Evolutionary conservation across 1,140 invertebrate species (phyloP).

Genomic region (Bemisia tabaci): DNA sequence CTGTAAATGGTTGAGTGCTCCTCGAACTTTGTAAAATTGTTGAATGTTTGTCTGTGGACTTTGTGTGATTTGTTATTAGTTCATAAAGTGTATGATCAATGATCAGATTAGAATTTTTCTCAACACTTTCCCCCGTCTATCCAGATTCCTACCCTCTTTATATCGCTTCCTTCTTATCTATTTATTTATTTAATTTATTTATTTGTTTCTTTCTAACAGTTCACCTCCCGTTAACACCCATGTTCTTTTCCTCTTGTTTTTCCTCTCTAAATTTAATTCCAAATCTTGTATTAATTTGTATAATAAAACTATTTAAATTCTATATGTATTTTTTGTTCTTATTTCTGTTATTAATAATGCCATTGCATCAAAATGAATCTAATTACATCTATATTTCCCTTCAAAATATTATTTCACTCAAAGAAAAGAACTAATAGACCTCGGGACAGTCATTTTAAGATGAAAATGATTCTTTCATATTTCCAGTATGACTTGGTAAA

Average conservation of each 20-base stretch:
- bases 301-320: not conserved
- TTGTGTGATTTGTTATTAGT: not conserved
- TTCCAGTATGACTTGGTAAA: no score
- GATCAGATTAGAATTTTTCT: not conserved
- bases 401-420: no score
- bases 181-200: not conserved
- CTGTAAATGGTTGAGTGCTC: not conserved
- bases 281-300: not conserved
- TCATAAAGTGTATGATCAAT: not conserved
- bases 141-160: not conserved
- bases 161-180: not conserved
- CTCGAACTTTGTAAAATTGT: not conserved
- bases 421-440: no score
- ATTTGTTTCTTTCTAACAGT: not conserved
- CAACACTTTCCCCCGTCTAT: no score
- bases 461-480: no score
- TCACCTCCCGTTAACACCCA: not conserved
- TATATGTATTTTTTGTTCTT: not conserved
- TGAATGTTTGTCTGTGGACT: not conserved
- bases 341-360: no score
- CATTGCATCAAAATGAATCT: no score
- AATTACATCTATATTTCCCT: no score
- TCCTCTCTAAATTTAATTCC: not conserved
- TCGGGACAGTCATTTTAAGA: no score
- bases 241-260: not conserved